Conservation (phyloP, 2,797 vertebrate species). For the Sylvilagus floridanus region DNA sequence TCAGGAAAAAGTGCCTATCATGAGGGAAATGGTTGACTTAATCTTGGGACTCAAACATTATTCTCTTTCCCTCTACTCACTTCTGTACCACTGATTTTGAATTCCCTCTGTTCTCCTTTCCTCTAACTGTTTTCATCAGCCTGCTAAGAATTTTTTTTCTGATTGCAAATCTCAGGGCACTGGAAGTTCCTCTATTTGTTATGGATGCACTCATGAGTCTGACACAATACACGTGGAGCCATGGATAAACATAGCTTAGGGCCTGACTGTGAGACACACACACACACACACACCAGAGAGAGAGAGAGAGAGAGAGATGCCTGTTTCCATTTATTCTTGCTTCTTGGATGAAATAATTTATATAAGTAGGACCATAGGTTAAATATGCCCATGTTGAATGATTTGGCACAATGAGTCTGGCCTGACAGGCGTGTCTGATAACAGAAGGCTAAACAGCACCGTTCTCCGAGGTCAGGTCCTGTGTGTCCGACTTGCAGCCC, state of each 20-base stretch:
- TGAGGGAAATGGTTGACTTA: neutral
- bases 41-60: neutral
- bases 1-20: conserved; percentile 23
- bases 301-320: neutral
- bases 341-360: conserved; percentile 61
- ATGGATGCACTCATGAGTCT: neutral
- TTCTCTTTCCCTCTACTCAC: neutral
- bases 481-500: conserved; percentile 21
- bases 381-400: conserved; percentile 70
- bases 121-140: neutral
- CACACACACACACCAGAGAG: neutral
- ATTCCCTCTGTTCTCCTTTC: neutral
- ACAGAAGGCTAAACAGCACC: conserved; percentile 54
- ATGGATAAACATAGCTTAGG: neutral
- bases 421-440: conserved; percentile 55
- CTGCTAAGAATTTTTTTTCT: neutral
- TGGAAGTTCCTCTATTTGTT: neutral
- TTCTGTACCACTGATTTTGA: neutral
- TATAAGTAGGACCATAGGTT: conserved; percentile 65
- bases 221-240: neutral
- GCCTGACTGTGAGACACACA: no score
- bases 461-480: conserved; percentile 65
- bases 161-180: neutral
- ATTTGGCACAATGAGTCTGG: conserved; percentile 59
- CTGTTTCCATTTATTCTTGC: conserved; percentile 67